A percentile compares a stretch with the other conserved stretches of the same genome.
These are phyloP conservation scores for Pararge aegeria DNA, from an alignment of 1,140 invertebrate species.

Conservation along the genomic window DNA sequence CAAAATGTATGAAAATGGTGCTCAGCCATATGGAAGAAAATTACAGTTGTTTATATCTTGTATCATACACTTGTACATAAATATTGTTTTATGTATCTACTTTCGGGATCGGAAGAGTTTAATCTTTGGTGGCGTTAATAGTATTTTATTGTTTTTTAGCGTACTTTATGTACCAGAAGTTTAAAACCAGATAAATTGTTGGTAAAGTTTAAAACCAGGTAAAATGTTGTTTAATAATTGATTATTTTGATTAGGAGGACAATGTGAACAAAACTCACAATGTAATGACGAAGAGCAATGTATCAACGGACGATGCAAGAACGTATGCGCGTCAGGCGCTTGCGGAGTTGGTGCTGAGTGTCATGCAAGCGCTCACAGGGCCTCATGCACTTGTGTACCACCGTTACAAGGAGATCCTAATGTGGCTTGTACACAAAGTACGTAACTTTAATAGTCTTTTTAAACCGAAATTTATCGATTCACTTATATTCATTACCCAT, in stretches of 20 bases:
- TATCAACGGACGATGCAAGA: slow-evolving; percentile 85
- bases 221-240: no score
- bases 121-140: background rate
- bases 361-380: slow-evolving; percentile 86
- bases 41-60: background rate
- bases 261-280: slow-evolving; percentile 79
- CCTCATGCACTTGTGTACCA: slow-evolving; percentile 87
- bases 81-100: slow-evolving; percentile 17
- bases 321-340: slow-evolving; percentile 87
- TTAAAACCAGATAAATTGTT: no score
- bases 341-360: slow-evolving; percentile 91
- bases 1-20: background rate
- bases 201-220: no score
- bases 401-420: slow-evolving; percentile 90
- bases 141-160: background rate
- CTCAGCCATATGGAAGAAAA: background rate
- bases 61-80: slow-evolving; percentile 13
- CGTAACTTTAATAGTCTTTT: no score
- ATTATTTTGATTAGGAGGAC: slow-evolving; percentile 58
- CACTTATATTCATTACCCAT: no score
- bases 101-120: background rate
- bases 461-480: background rate
- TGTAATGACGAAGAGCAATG: slow-evolving; percentile 88
- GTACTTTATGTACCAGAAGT: no score
- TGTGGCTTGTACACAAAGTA: slow-evolving; percentile 87